Conservation (phyloP, 2,113 vertebrate genomes). For the Melozone crissalis region DNA sequence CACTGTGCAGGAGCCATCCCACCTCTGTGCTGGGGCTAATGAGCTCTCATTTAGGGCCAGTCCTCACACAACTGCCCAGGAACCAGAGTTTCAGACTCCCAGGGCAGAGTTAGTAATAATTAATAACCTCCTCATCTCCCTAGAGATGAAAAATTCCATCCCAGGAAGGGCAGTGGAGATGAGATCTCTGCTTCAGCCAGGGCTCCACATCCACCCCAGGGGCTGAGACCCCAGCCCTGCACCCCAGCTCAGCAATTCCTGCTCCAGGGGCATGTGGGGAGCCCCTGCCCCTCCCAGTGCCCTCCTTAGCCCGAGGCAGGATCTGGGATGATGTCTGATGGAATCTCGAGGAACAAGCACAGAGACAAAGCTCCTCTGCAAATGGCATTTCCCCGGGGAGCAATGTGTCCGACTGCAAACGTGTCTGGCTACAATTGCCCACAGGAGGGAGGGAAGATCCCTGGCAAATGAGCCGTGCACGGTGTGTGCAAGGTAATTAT, state of each 20-base stretch:
- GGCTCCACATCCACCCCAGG: not conserved
- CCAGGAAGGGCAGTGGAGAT: not conserved
- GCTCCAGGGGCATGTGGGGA: not conserved
- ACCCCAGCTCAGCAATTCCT: not conserved
- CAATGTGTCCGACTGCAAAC: conserved; percentile 3
- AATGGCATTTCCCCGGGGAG: conserved; percentile 30
- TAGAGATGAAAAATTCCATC: not conserved
- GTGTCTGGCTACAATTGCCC: not conserved
- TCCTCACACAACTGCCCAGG: not conserved
- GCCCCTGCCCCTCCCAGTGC: not conserved
- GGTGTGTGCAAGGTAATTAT: conserved; percentile 49
- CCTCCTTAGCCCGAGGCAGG: not conserved
- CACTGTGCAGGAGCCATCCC: not conserved
- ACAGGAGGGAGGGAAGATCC: conserved; percentile 36
- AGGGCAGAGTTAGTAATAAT: not conserved
- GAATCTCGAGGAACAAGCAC: not conserved
- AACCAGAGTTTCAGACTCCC: not conserved
- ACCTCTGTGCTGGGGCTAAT: not conserved
- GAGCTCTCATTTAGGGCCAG: not conserved
- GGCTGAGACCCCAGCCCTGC: not conserved
- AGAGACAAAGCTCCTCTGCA: not conserved
- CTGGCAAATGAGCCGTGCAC: conserved; percentile 24
- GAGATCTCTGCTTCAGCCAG: not conserved
- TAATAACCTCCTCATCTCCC: conserved; percentile 8
- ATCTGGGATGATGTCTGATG: not conserved